Percentiles rank a stretch among this genome's conserved stretches.
phyloP scores from a whole-genome alignment of 2,888 invertebrate genomes.

The Lapara coniferarum region DNA sequence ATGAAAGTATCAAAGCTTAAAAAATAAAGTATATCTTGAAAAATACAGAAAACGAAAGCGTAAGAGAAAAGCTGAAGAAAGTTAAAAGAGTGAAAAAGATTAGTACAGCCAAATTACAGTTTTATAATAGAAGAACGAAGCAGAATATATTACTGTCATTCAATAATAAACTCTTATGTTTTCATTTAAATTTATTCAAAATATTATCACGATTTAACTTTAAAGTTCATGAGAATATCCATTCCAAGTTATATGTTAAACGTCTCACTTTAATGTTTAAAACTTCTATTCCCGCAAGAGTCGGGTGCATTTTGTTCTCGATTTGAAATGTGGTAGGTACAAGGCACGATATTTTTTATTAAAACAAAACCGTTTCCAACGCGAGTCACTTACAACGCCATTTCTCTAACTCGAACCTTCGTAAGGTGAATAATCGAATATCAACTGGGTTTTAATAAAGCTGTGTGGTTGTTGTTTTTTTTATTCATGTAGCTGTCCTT shows the following conservation, averaged over 20 bases:
- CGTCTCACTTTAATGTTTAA: slow-evolving; percentile 33
- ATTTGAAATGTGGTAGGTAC: slow-evolving; percentile 40
- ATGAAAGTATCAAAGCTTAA: neutral
- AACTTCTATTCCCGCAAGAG: slow-evolving; percentile 40
- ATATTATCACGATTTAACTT: neutral
- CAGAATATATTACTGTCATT: neutral
- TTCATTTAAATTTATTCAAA: neutral
- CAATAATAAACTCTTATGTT: too few species aligned
- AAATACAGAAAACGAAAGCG: neutral
- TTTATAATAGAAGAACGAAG: neutral
- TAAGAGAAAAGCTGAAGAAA: neutral
- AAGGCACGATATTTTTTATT: slow-evolving; percentile 44
- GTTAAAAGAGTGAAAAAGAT: neutral
- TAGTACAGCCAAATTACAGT: too few species aligned
- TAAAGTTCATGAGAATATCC: neutral
- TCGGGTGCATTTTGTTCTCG: slow-evolving; percentile 40
- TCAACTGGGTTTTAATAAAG: neutral
- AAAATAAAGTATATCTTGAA: neutral
- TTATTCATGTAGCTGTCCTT: neutral
- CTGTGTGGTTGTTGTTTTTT: slow-evolving; percentile 2
- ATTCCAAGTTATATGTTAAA: slow-evolving; percentile 12
- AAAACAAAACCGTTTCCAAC: slow-evolving; percentile 28
- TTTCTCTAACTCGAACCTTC: neutral
- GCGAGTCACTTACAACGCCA: neutral
- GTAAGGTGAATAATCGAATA: neutral